A percentile compares a stretch with the other conserved stretches of the same genome.
Evolutionary conservation across 1,140 invertebrate species (phyloP).

Genomic region (Agraylea sexmaculata): DNA sequence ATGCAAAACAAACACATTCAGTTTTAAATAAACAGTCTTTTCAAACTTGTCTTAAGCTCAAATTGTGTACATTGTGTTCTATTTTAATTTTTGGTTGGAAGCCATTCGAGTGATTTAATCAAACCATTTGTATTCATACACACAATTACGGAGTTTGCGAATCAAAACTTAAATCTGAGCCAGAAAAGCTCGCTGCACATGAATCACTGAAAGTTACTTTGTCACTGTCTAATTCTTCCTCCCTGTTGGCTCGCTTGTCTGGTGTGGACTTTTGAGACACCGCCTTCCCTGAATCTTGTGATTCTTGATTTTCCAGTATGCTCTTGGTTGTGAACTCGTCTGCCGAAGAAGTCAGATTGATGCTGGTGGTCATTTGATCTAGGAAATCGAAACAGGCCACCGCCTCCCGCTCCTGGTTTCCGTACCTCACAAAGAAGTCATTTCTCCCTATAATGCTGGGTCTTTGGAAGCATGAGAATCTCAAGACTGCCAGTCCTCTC

Average conservation of each 20-base stretch:
- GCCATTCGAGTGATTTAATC: not conserved
- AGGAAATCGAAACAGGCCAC: constrained; percentile 70
- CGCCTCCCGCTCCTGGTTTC: constrained; percentile 63
- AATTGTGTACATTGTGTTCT: not conserved
- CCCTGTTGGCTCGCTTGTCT: not conserved
- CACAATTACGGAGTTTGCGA: constrained; percentile 9
- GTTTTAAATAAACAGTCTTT: too few species aligned
- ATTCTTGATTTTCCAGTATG: constrained; percentile 19
- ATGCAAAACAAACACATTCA: too few species aligned
- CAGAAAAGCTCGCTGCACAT: constrained; percentile 28
- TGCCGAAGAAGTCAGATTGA: constrained; percentile 35
- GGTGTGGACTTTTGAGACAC: constrained; percentile 13
- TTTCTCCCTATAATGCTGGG: constrained; percentile 60
- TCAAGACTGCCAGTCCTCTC: constrained; percentile 35
- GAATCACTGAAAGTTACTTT: constrained; percentile 29
- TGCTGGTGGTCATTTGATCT: constrained; percentile 48
- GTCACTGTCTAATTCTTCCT: constrained; percentile 18
- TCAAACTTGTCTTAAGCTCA: too few species aligned
- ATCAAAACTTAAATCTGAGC: constrained; percentile 23
- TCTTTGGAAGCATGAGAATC: constrained; percentile 35
- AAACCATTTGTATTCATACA: not conserved
- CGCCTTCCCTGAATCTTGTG: constrained; percentile 21
- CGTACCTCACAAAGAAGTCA: constrained; percentile 64
- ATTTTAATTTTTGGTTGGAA: not conserved
- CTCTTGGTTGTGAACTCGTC: constrained; percentile 27